Conservation (phyloP, 2,888 invertebrate genomes). For the Buathra laborator region DNA sequence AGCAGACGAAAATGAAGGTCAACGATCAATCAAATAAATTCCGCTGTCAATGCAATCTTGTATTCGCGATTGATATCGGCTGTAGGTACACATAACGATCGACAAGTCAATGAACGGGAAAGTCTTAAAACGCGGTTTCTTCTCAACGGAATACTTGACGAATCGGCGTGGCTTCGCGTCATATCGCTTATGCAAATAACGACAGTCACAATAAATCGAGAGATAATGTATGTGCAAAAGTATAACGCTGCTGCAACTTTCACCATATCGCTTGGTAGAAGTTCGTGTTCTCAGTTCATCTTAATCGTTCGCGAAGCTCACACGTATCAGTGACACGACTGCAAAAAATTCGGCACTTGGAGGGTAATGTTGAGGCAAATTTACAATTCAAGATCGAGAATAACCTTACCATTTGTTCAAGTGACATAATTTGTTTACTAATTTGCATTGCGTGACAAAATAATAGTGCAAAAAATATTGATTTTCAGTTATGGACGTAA, state of each 20-base stretch:
- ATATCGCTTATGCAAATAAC: not conserved
- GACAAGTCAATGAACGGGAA: too few relatives aligned
- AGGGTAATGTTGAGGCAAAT: not conserved
- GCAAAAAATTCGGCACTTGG: not conserved
- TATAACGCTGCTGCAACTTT: not conserved
- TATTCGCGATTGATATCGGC: too few relatives aligned
- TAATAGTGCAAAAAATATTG: not conserved
- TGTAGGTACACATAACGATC: too few relatives aligned
- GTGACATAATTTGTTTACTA: not conserved
- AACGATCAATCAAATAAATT: too few relatives aligned
- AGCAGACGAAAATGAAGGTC: too few relatives aligned
- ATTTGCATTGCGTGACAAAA: too few relatives aligned
- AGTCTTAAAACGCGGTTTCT: too few relatives aligned
- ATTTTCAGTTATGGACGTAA: conserved; percentile 39
- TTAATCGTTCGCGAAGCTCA: not conserved
- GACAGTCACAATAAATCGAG: not conserved
- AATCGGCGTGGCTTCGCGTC: not conserved
- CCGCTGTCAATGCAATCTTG: too few relatives aligned
- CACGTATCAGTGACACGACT: not conserved
- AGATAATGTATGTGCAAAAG: not conserved
- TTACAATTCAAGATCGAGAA: not conserved
- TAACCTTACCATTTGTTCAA: not conserved
- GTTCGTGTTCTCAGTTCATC: not conserved
- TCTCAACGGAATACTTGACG: not conserved
- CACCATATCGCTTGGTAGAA: not conserved